These are phyloP conservation scores for Pelvicachromis taeniatus DNA, from an alignment of 2,113 vertebrate genomes.

Conservation along the genomic window DNA sequence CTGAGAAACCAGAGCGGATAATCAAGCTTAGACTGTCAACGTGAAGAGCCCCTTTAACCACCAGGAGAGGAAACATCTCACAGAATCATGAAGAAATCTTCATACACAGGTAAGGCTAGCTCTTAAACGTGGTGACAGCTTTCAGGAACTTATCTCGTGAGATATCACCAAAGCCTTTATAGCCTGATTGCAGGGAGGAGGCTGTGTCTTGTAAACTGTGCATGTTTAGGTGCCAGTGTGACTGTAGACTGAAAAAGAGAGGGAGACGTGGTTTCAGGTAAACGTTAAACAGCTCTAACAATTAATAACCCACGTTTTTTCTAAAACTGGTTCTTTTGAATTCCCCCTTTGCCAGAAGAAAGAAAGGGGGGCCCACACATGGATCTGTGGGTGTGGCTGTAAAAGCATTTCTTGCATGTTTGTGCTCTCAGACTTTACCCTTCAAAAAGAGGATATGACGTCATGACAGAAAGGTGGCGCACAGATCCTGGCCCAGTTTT, in stretches of 20 bases:
- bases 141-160: background rate
- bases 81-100: constrained; percentile 56
- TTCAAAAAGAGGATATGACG: background rate
- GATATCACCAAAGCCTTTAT: background rate
- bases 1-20: background rate
- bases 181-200: background rate
- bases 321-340: background rate
- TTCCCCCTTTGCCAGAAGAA: background rate
- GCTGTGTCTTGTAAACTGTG: background rate
- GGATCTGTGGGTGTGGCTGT: constrained; percentile 34
- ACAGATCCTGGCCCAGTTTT: background rate
- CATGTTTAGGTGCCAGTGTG: background rate
- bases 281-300: background rate
- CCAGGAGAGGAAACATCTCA: background rate
- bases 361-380: background rate
- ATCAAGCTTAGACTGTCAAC: background rate
- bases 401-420: background rate
- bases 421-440: background rate
- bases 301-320: background rate
- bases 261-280: background rate
- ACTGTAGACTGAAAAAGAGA: background rate
- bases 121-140: background rate
- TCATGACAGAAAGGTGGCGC: constrained; percentile 1
- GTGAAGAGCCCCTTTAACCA: background rate
- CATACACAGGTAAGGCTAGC: constrained; percentile 46